Base-by-base conservation (phyloP, 2,797 vertebrate species). In the Apogon talboti region DNA sequence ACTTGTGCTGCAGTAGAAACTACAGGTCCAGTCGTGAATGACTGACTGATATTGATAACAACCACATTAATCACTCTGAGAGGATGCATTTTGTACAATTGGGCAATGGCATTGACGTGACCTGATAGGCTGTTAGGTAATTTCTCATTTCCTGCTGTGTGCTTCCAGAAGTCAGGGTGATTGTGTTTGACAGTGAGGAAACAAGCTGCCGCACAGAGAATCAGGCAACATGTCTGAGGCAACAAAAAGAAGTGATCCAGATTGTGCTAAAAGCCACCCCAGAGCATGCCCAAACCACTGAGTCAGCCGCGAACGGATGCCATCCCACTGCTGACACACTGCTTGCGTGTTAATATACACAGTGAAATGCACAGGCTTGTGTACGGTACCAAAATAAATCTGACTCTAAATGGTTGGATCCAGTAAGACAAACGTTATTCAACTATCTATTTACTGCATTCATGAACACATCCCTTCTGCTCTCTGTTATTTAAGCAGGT, bases 181-280 rank as follows among this genome's bases (percentile, higher is more conserved):
- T 78, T 65, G 56, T 48, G 66, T 79, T 79, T 78, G 82, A 81
- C 79, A 81, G 52, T 43, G 33, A 78, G 55, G 59, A 57, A 81
- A 77, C 16, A n/a, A 75, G 76, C 76, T 56, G 57, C 67, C 72
- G 47, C 56, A 21, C 33, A 67, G 60, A 58, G 68, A 72, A 58
- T 40, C 19, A 72, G 54, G 45, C 56, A 54, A 37, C 47, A 16
- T 49, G 60, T 62, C 45, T 2, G 55, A 70, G 55, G 76, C 64
- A 71, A 66, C 41, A 63, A 61, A 79, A 80, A 78, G 63, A 82
- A 82, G 64, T 2, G 33, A 66, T 82, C 66, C 37, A 51, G 45
- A 66, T 46, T 51, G 45, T 52, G 68, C 68, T 68, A 35, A 71
- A 77, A 84, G 71, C 57, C 43, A 9, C 48, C 70, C 79, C 66